These are phyloP conservation scores for Microchrysa polita DNA, from an alignment of 2,888 invertebrate species.

Conservation along the genomic window DNA sequence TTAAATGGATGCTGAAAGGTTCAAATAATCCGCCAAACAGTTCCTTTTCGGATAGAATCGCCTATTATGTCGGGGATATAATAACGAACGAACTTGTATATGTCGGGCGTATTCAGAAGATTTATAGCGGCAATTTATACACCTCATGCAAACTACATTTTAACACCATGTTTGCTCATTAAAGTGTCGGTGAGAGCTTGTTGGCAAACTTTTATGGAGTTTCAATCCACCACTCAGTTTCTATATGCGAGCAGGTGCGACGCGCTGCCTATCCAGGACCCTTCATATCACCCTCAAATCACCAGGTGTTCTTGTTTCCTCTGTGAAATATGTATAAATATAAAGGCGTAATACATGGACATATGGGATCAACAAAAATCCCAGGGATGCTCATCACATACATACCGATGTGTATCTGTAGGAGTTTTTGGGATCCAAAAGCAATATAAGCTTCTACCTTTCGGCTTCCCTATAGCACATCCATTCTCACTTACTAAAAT, in stretches of 20 bases:
- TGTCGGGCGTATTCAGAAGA: slow-evolving; percentile 10
- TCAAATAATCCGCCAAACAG: background rate
- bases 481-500: slow-evolving; percentile 18
- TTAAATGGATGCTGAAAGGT: too few relatives aligned
- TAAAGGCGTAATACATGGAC: background rate
- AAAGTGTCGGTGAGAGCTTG: slow-evolving; percentile 7
- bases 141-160: slow-evolving; percentile 22
- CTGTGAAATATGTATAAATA: background rate
- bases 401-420: too few relatives aligned
- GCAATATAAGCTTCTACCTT: slow-evolving; percentile 21
- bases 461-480: slow-evolving; percentile 8
- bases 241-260: background rate
- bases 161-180: slow-evolving; percentile 23
- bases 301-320: slow-evolving; percentile 19
- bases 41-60: background rate
- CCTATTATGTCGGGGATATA: background rate
- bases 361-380: slow-evolving; percentile 25
- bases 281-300: slow-evolving; percentile 3
- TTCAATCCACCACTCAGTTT: background rate
- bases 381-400: slow-evolving; percentile 30
- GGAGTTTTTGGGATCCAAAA: slow-evolving; percentile 6
- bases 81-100: too few relatives aligned
- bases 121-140: slow-evolving; percentile 46
- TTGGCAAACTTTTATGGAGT: slow-evolving; percentile 13
- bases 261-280: background rate